These are phyloP conservation scores for Abrostola triplasia DNA, from an alignment of 2,888 invertebrate species.

Conservation along the genomic window DNA sequence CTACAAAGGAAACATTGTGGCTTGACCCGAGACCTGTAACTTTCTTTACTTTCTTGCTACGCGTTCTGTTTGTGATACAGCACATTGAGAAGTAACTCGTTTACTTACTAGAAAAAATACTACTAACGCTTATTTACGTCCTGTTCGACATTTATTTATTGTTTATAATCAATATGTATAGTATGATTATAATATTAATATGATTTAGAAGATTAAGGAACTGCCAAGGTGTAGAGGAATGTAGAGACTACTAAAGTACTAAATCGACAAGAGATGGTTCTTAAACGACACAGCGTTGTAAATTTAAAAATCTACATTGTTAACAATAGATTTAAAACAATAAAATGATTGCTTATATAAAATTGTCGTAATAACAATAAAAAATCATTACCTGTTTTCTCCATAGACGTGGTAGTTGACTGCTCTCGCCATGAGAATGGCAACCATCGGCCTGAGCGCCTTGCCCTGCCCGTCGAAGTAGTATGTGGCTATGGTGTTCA, in stretches of 20 bases:
- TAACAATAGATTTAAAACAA: too few species aligned
- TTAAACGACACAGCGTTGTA: too few species aligned
- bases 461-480: constrained; percentile 99
- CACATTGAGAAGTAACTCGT: constrained; percentile 44
- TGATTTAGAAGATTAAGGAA: too few species aligned
- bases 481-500: constrained; percentile 97
- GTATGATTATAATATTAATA: too few species aligned
- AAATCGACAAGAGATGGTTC: too few species aligned
- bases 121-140: neutral
- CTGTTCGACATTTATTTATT: too few species aligned
- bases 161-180: too few species aligned
- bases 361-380: constrained; percentile 8
- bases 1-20: constrained; percentile 50
- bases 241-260: too few species aligned
- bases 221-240: too few species aligned
- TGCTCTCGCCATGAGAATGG: constrained; percentile 97
- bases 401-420: constrained; percentile 96
- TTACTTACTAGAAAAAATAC: constrained; percentile 9
- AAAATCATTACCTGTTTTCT: constrained; percentile 91
- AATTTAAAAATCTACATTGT: too few species aligned
- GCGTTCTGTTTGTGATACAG: constrained; percentile 35
- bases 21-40: constrained; percentile 59
- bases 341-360: neutral
- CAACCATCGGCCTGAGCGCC: constrained; percentile 98
- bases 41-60: constrained; percentile 61